These are phyloP conservation scores for Coregonus ussuriensis DNA, from an alignment of 2,797 vertebrate species.

Conservation along the genomic window DNA sequence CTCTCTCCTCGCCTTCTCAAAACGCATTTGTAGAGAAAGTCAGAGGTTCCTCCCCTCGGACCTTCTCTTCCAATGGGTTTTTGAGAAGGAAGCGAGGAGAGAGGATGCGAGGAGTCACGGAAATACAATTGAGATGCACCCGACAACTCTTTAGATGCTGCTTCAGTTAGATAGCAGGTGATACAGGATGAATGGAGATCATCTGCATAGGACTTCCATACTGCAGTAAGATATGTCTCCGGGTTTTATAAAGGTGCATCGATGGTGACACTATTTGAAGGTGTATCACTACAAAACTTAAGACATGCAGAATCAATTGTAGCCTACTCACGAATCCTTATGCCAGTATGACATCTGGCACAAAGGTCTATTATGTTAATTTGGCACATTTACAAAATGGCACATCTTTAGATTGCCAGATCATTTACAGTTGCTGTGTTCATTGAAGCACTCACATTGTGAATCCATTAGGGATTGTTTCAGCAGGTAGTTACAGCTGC, in stretches of 20 bases:
- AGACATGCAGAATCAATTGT: background rate
- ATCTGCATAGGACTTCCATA: slow-evolving; percentile 32
- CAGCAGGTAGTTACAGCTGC: slow-evolving; percentile 75
- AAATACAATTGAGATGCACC: background rate
- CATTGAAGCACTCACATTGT: slow-evolving; percentile 35
- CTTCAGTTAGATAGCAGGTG: slow-evolving; percentile 20
- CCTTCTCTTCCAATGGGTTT: background rate
- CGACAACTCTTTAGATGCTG: slow-evolving; percentile 11
- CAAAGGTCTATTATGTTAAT: background rate
- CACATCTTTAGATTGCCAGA: background rate
- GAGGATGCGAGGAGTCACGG: background rate
- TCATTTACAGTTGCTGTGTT: slow-evolving; percentile 4
- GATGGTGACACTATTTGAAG: slow-evolving; percentile 40
- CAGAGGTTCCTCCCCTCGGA: background rate
- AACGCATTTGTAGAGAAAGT: too few relatives aligned
- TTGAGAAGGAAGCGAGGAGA: background rate
- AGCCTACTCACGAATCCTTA: background rate
- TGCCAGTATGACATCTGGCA: background rate
- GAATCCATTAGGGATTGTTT: slow-evolving; percentile 37
- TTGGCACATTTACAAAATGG: background rate
- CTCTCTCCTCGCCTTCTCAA: background rate
- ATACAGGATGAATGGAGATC: slow-evolving; percentile 16
- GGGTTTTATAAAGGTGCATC: slow-evolving; percentile 35
- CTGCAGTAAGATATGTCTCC: slow-evolving; percentile 24
- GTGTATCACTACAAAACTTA: slow-evolving; percentile 13